A percentile compares a stretch with the other conserved stretches of the same genome.
These are phyloP conservation scores for Brenthis ino DNA, from an alignment of 2,888 invertebrate genomes.

Conservation along the genomic window DNA sequence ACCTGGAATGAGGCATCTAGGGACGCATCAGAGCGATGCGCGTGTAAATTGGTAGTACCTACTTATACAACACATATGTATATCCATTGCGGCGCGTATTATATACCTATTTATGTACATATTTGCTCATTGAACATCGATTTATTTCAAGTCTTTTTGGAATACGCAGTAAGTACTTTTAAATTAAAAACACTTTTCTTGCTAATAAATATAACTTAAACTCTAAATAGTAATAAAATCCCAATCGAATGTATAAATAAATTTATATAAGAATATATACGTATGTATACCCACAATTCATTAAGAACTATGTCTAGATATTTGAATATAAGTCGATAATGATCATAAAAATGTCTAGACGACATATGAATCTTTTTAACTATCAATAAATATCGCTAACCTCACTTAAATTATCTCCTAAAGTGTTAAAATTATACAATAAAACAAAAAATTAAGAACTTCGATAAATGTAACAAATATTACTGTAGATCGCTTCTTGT, in stretches of 20 bases:
- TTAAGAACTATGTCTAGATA: constrained; percentile 11
- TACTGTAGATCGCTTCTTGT: constrained; percentile 3
- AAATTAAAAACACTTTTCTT: too few relatives aligned
- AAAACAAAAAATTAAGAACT: not conserved
- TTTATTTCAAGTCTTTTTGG: too few relatives aligned
- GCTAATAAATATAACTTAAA: not conserved
- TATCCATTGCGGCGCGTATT: too few relatives aligned
- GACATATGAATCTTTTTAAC: constrained; percentile 17
- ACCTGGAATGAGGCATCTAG: too few relatives aligned
- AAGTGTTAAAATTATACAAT: constrained; percentile 20
- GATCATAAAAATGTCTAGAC: not conserved
- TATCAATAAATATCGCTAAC: constrained; percentile 11
- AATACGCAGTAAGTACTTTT: too few relatives aligned
- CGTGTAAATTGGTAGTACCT: too few relatives aligned
- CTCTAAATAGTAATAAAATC: constrained; percentile 4
- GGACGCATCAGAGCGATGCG: too few relatives aligned
- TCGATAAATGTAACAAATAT: not conserved
- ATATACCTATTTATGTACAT: too few relatives aligned
- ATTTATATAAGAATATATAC: not conserved
- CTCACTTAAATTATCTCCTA: constrained; percentile 5
- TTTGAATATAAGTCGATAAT: constrained; percentile 1
- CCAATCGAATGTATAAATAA: not conserved
- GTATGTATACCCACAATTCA: constrained; percentile 4
- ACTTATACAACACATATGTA: too few relatives aligned
- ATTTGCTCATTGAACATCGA: too few relatives aligned